Evolutionary conservation across 2,797 vertebrate genomes (phyloP).

Genomic region (Etheostoma perlongum): DNA sequence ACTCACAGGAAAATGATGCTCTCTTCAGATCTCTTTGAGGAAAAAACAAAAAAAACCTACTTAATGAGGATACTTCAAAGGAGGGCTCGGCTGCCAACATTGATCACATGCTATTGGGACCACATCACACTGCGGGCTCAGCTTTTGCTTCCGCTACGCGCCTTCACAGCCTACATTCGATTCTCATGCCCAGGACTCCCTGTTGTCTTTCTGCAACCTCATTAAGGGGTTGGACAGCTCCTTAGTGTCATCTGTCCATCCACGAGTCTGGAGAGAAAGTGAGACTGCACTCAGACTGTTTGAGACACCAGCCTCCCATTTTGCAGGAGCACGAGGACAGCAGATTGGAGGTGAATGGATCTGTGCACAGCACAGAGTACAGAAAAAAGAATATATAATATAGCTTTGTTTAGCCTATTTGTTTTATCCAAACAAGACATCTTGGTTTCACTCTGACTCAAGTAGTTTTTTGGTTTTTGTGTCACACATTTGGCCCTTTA

Average conservation of each 20-base stretch:
- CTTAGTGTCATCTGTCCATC: slow-evolving; percentile 27
- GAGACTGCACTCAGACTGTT: slow-evolving; percentile 27
- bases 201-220: slow-evolving; percentile 49
- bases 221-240: slow-evolving; percentile 29
- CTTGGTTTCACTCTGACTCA: slow-evolving; percentile 37
- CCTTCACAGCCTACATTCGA: slow-evolving; percentile 44
- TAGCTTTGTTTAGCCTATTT: slow-evolving; percentile 8
- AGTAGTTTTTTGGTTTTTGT: slow-evolving; percentile 40
- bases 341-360: slow-evolving; percentile 55
- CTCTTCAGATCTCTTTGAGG: slow-evolving; percentile 56
- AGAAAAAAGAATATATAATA: slow-evolving; percentile 8
- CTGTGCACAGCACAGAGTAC: slow-evolving; percentile 63
- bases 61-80: slow-evolving; percentile 69
- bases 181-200: slow-evolving; percentile 50
- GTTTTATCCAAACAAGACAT: slow-evolving; percentile 29
- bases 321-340: slow-evolving; percentile 9
- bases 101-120: slow-evolving; percentile 60
- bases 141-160: slow-evolving; percentile 57
- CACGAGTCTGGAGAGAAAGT: background rate
- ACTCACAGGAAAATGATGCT: slow-evolving; percentile 37
- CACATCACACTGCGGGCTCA: slow-evolving; percentile 42
- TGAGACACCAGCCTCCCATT: slow-evolving; percentile 18
- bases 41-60: slow-evolving; percentile 41
- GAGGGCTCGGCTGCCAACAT: slow-evolving; percentile 44
- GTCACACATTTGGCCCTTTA: slow-evolving; percentile 20